Conservation (phyloP, 2,797 vertebrate genomes). For the Merluccius polli region DNA sequence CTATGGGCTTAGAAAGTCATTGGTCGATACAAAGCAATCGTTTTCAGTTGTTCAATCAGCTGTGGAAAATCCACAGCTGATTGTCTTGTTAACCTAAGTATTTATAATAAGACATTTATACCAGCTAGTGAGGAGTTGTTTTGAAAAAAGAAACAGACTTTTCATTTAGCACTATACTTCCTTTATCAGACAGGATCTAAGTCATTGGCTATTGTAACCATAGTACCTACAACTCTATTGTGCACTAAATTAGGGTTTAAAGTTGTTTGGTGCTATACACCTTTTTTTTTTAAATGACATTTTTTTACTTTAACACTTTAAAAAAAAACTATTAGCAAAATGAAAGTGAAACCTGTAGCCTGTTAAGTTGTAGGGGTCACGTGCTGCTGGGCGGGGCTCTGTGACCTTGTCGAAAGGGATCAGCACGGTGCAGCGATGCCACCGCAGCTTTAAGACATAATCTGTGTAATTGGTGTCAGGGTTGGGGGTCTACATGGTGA, state of each 20-base stretch:
- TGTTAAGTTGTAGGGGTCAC: slow-evolving; percentile 72
- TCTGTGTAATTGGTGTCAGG: slow-evolving; percentile 97
- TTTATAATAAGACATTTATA: slow-evolving; percentile 1
- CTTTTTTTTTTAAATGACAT: too few relatives aligned
- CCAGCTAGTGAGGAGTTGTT: neutral
- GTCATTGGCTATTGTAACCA: neutral
- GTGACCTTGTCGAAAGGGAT: slow-evolving; percentile 90
- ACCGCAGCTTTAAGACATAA: slow-evolving; percentile 90
- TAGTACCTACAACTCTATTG: neutral
- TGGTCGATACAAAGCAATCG: neutral
- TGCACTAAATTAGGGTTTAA: neutral
- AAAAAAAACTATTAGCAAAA: neutral
- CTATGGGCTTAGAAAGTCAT: neutral
- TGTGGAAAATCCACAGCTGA: neutral
- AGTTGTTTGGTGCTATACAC: too few relatives aligned
- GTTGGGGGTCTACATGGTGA: slow-evolving; percentile 81
- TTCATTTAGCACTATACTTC: too few relatives aligned
- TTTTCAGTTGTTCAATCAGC: neutral
- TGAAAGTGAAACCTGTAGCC: slow-evolving; percentile 30
- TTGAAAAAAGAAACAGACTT: too few relatives aligned
- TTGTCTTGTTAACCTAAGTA: neutral
- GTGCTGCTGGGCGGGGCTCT: slow-evolving; percentile 74
- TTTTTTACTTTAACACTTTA: too few relatives aligned
- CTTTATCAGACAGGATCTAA: too few relatives aligned
- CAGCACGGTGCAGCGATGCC: slow-evolving; percentile 71